Evolutionary conservation across 2,797 vertebrate genomes (phyloP).

Genomic region (Aulostomus chinensis): DNA sequence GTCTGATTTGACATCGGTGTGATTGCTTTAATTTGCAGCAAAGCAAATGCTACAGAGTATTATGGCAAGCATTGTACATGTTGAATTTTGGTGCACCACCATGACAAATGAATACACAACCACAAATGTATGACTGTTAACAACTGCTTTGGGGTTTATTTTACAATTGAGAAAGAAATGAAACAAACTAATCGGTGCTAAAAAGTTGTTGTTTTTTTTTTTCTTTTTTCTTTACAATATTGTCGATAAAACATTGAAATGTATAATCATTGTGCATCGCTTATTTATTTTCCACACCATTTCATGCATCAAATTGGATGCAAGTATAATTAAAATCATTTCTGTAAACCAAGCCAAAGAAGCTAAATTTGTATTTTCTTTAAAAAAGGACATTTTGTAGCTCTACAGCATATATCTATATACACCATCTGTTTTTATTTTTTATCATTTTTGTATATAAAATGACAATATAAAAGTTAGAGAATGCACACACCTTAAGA

Average conservation of each 20-base stretch:
- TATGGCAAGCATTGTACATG: slow-evolving; percentile 26
- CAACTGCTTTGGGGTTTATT: slow-evolving; percentile 99
- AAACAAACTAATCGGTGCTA: slow-evolving; percentile 94
- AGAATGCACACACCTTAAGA: slow-evolving; percentile 95
- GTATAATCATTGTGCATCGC: slow-evolving; percentile 98
- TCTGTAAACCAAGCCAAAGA: slow-evolving; percentile 98
- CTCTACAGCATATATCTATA: slow-evolving; percentile 98
- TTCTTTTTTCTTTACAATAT: slow-evolving; percentile 89
- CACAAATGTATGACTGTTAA: slow-evolving; percentile 87
- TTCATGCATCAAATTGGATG: slow-evolving; percentile 96
- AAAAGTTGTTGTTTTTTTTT: slow-evolving; percentile 88
- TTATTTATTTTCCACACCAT: slow-evolving; percentile 93
- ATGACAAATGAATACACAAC: slow-evolving; percentile 82
- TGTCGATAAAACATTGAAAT: slow-evolving; percentile 98
- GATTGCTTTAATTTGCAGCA: slow-evolving; percentile 50
- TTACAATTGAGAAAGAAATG: slow-evolving; percentile 94
- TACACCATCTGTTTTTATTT: slow-evolving; percentile 85
- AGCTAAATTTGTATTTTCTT: slow-evolving; percentile 97
- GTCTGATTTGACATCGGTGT: slow-evolving; percentile 27
- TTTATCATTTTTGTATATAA: slow-evolving; percentile 94
- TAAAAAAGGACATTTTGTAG: slow-evolving; percentile 88
- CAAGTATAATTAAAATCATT: slow-evolving; percentile 96
- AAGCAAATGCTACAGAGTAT: slow-evolving; percentile 38
- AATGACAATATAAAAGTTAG: slow-evolving; percentile 99
- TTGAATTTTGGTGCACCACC: slow-evolving; percentile 36